phyloP scores from a whole-genome alignment of 2,113 vertebrate species.

The Dicentrarchus labrax region DNA sequence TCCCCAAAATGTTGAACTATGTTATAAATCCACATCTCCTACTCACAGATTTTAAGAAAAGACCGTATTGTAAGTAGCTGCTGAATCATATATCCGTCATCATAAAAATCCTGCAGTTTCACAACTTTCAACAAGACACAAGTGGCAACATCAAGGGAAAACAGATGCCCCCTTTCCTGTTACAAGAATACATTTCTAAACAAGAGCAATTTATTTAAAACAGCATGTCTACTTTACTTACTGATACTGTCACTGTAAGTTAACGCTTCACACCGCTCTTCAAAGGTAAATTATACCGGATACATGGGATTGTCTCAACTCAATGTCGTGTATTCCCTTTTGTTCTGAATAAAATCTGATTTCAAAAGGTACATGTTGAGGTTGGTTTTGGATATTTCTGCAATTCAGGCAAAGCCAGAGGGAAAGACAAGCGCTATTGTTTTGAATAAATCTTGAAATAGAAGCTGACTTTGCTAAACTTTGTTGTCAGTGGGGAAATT shows the following conservation, averaged over 20 bases:
- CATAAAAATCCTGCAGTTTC: not conserved
- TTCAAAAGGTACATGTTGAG: not conserved
- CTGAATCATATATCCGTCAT: not conserved
- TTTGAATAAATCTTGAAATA: constrained; percentile 21
- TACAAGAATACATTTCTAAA: not conserved
- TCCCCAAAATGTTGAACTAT: too few species aligned
- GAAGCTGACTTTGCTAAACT: constrained; percentile 41
- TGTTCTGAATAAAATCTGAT: constrained; percentile 12
- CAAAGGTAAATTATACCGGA: constrained; percentile 18
- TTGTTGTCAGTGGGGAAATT: constrained; percentile 42
- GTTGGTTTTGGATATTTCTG: constrained; percentile 1
- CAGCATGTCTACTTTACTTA: not conserved
- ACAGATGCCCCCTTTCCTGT: not conserved
- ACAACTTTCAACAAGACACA: not conserved
- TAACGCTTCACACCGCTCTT: constrained; percentile 14
- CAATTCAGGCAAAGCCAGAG: not conserved
- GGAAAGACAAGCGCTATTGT: constrained; percentile 22
- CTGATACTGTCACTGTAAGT: not conserved
- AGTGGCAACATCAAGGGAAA: not conserved
- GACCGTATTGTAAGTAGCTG: not conserved
- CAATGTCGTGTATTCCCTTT: constrained; percentile 3
- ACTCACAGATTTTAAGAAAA: not conserved
- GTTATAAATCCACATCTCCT: not conserved
- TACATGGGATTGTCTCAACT: not conserved
- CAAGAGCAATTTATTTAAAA: not conserved